These are phyloP conservation scores for Drosophila dives DNA, from an alignment of 2,888 invertebrate species.

Conservation along the genomic window DNA sequence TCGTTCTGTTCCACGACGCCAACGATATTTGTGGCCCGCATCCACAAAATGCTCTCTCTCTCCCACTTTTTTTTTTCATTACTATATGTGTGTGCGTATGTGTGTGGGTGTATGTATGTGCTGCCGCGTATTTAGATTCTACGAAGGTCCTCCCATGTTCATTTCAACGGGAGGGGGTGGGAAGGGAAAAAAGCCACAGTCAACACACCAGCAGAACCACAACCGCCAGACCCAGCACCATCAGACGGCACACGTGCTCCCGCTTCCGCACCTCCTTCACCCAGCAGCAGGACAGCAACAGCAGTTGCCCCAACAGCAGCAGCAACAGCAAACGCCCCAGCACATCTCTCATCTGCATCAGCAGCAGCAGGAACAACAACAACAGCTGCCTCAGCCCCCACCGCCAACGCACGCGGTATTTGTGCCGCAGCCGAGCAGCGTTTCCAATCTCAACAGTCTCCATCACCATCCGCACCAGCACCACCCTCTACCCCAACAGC, in stretches of 20 bases:
- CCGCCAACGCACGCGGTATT: slow-evolving; percentile 58
- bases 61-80: slow-evolving; percentile 26
- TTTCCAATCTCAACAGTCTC: slow-evolving; percentile 40
- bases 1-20: slow-evolving; percentile 66
- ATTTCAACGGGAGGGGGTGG: slow-evolving; percentile 84
- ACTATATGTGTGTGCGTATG: slow-evolving; percentile 4
- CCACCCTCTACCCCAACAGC: slow-evolving; percentile 53
- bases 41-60: slow-evolving; percentile 33
- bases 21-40: slow-evolving; percentile 40
- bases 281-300: slow-evolving; percentile 53
- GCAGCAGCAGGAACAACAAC: slow-evolving; percentile 55
- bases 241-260: slow-evolving; percentile 52
- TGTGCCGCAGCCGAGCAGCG: slow-evolving; percentile 42
- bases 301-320: slow-evolving; percentile 49
- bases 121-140: slow-evolving; percentile 63
- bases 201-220: slow-evolving; percentile 79
- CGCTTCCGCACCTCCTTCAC: slow-evolving; percentile 52
- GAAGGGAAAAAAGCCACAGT: slow-evolving; percentile 82
- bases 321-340: slow-evolving; percentile 51
- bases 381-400: slow-evolving; percentile 39
- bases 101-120: slow-evolving; percentile 29
- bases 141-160: slow-evolving; percentile 83
- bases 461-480: slow-evolving; percentile 59
- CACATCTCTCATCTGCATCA: slow-evolving; percentile 45
- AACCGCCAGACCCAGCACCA: slow-evolving; percentile 75